Conservation (phyloP, 2,797 vertebrate species). For the Phalanger gymnotis region DNA sequence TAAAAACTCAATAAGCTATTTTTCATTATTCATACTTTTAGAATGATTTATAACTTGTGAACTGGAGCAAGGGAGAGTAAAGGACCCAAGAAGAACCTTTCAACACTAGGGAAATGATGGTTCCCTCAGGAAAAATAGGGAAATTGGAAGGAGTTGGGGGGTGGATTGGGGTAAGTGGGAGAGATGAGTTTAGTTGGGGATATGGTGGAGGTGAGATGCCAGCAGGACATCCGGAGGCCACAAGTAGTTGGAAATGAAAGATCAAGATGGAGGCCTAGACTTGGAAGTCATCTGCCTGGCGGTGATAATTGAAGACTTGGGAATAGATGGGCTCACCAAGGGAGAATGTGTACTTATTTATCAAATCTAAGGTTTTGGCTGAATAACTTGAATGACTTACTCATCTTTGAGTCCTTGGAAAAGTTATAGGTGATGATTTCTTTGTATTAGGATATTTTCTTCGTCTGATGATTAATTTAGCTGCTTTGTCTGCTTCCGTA, state of each 20-base stretch:
- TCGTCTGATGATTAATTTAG: not conserved
- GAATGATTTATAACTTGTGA: not conserved
- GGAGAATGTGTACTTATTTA: not conserved
- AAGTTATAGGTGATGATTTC: not conserved
- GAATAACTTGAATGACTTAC: not conserved
- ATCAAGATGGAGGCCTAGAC: not conserved
- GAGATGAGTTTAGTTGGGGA: too few species aligned
- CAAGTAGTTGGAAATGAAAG: not conserved
- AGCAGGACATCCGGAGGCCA: not conserved
- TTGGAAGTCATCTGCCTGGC: too few species aligned
- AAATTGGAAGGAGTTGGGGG: too few species aligned
- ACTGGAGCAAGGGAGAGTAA: not conserved
- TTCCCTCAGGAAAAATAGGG: too few species aligned
- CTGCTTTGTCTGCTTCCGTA: constrained; percentile 34
- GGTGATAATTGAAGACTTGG: not conserved
- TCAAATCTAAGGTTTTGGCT: not conserved
- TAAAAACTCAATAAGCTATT: not conserved
- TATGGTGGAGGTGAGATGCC: too few species aligned
- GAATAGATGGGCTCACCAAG: not conserved
- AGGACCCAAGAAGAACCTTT: not conserved
- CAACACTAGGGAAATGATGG: too few species aligned
- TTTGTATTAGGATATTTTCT: not conserved
- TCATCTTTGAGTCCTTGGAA: not conserved
- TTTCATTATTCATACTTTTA: not conserved
- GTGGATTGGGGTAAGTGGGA: too few species aligned